Evolutionary conservation across 2,113 vertebrate species (phyloP).

Genomic region (Todiramphus chloris): DNA sequence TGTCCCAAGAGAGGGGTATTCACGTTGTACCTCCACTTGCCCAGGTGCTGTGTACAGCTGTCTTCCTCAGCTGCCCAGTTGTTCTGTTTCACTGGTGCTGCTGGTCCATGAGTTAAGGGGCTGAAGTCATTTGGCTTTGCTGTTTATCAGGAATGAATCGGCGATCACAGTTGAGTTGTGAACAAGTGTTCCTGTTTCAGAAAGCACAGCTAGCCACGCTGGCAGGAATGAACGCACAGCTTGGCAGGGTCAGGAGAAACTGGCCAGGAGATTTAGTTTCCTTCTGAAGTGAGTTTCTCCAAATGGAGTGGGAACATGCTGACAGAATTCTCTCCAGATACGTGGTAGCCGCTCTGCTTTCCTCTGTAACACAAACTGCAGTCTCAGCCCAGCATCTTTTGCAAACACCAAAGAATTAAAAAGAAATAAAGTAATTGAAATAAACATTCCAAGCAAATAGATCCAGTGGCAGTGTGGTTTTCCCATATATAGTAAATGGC

Average conservation of each 20-base stretch:
- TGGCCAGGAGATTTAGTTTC: not conserved
- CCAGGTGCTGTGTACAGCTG: not conserved
- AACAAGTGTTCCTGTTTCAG: not conserved
- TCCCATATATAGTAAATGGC: not conserved
- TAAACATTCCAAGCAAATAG: not conserved
- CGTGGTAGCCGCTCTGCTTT: not conserved
- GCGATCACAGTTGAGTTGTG: not conserved
- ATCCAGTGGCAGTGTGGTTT: not conserved
- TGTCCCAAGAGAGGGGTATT: not conserved
- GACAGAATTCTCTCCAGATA: not conserved
- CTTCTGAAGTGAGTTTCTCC: conserved; percentile 1
- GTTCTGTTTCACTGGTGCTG: not conserved
- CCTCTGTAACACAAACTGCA: not conserved
- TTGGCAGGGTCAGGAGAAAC: not conserved
- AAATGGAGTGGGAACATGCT: not conserved
- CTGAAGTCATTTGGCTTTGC: not conserved
- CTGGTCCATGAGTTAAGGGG: not conserved
- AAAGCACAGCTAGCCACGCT: not conserved
- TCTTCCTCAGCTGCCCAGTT: not conserved
- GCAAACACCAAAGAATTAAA: not conserved
- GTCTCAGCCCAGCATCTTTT: not conserved
- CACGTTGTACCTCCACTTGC: not conserved
- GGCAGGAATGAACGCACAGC: not conserved
- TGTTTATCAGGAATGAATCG: not conserved
- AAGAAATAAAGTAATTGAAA: not conserved